Evolutionary conservation across 2,888 invertebrate species (phyloP), one percentile per base, ranked within the genome.

Genomic region (Orthosia incerta): DNA sequence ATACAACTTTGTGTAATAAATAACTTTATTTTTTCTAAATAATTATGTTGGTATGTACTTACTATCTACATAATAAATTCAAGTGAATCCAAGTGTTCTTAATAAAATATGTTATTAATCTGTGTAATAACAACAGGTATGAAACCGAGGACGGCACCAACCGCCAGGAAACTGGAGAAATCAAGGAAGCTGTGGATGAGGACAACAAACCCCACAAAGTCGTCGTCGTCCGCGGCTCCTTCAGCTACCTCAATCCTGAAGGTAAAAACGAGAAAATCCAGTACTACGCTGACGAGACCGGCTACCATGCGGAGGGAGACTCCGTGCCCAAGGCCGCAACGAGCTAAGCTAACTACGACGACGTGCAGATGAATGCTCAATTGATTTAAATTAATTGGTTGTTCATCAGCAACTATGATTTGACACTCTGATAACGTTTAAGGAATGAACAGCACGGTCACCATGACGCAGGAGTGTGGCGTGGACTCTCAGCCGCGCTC

Each of bases 221-320:
- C 18, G 94, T 97, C 84, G 95, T 96, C 0, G 97, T 97, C 46
- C 97, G 97, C 78, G 97, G 97, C n/a, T 93, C 95, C 1, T 97
- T 95, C 93, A 92, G 96, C 0, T 97, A 97, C 93, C 93, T 94
- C 5, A 94, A 96, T 74, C 91, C 94, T 0, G 97, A 97, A 3
- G 97, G 97, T 79, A 95, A 95, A n/a, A 90, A 92, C 3, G 96
- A 97, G 80, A 89, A 90, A 50, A 79, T 97, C 83, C 95, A 89
- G 66, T 97, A 97, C 93, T 89, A 88, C 75, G 97, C 97, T 67
- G 97, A 97, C 82, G 97, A 97, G 91, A 96, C 92, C 79, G 97
- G 97, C 80, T 98, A 93, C 96, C 97, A 96, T 79, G 96, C 97
- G 2, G 96, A 97, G 66, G 97, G 97, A 62, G 95, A 95, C 0